Evolutionary conservation across 2,888 invertebrate genomes (phyloP), one percentile per base, ranked within the genome.

Genomic region (Corbicula japonica): DNA sequence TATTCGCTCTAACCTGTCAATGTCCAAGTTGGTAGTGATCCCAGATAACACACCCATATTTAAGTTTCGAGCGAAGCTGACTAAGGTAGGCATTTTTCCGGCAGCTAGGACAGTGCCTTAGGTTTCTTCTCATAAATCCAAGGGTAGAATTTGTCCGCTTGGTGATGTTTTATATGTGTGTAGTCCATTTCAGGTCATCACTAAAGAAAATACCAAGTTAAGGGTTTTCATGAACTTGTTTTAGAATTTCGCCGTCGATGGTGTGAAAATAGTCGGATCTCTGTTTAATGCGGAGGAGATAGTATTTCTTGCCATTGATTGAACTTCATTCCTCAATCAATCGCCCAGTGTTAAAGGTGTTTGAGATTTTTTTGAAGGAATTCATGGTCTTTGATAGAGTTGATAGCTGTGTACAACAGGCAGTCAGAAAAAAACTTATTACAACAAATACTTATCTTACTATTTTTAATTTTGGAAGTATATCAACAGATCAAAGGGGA

Each of bases 271-370:
- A 35, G 23, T 26, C 15, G 34, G 56, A 52, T 38, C 35, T 54
- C 1, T 23, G 1, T 18, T 71, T 63, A 15, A 38, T 34, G 32
- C 56, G 35, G 12, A 54, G 32, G 4, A 58, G 5, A 34, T 69
- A 69, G 52, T 70, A 76, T 34, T 76, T 76, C 28, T 56, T 62
- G 6, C 58, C 71, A 32, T 76, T n/a, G n/a, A n/a, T n/a, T 65
- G 35, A 76, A 76, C 30, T 46, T 50, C 71, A 65, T 72, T 12
- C 65, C 76, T 71, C 65, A 76, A 15, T 38, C 23, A 4, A 35
- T 32, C 8, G 76, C 76, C 69, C 62, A 76, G 32, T n/a, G 8
- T 26, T 76, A 50, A 2, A 76, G 52, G 8, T 46, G 30, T 15
- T 28, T 5, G 23, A 69, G 63, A 48, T 76, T 63, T 41, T 63